phyloP scores from a whole-genome alignment of 1,140 invertebrate species.

The Paraescarpia echinospica region DNA sequence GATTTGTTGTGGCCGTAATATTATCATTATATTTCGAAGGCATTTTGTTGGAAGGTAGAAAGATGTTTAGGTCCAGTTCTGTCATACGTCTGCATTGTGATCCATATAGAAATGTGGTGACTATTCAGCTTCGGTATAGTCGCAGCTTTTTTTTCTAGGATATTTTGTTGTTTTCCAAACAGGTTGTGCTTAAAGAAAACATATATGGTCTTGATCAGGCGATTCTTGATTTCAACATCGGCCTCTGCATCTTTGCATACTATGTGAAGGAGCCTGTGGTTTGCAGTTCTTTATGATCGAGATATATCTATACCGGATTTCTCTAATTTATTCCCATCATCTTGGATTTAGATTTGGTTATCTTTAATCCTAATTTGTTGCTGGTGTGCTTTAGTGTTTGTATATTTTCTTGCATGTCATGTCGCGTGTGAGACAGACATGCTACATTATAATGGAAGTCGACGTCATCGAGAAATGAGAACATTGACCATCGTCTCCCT shows the following conservation, averaged over 20 bases:
- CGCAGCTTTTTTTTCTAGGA: neutral
- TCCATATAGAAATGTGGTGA: neutral
- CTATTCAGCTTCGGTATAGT: neutral
- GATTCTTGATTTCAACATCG: slow-evolving; percentile 24
- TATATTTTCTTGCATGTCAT: neutral
- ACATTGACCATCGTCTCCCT: neutral
- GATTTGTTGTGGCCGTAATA: neutral
- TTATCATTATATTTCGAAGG: neutral
- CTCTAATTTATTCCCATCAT: neutral
- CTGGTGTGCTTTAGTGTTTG: neutral
- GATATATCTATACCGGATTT: neutral
- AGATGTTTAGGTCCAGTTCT: neutral
- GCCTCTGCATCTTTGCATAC: slow-evolving; percentile 18
- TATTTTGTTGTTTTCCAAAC: slow-evolving; percentile 29
- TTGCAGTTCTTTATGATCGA: neutral
- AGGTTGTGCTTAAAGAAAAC: slow-evolving; percentile 13
- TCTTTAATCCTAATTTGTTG: neutral
- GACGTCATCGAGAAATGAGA: neutral
- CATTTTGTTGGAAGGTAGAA: neutral
- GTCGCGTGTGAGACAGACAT: neutral
- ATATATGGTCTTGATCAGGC: slow-evolving; percentile 28
- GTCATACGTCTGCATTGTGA: neutral
- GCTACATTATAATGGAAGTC: neutral
- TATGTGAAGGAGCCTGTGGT: slow-evolving; percentile 11
- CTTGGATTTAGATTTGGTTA: neutral